Percentiles rank a stretch among this genome's conserved stretches.
Evolutionary conservation across 2,797 vertebrate genomes (phyloP).

Genomic region (Hydrophis major): DNA sequence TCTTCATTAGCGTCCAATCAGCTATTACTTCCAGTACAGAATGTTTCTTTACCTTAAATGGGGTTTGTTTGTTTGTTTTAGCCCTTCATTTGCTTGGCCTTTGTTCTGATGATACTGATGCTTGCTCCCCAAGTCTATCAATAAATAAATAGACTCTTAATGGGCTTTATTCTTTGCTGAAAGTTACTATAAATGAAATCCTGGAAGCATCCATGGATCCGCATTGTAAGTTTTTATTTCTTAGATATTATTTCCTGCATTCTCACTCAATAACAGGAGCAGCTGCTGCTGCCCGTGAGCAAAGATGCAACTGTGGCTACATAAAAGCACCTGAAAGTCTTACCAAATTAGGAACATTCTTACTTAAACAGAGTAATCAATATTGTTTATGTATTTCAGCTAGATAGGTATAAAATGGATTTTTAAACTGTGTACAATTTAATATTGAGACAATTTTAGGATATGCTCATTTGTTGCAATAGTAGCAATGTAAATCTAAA

Average conservation of each 20-base stretch:
- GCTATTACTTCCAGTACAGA: background rate
- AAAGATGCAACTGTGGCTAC: background rate
- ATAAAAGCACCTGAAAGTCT: background rate
- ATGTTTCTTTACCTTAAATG: background rate
- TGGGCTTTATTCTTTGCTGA: background rate
- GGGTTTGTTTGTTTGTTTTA: too few relatives aligned
- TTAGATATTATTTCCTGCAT: background rate
- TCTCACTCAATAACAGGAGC: background rate
- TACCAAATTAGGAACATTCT: background rate
- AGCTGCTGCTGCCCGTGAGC: background rate
- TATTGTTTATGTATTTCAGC: background rate
- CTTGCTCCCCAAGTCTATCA: background rate
- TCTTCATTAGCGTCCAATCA: background rate
- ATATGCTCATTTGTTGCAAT: background rate
- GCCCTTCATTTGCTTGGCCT: background rate
- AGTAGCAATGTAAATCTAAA: background rate
- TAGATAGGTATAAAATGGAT: background rate
- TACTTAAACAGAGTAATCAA: background rate
- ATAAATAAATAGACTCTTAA: background rate
- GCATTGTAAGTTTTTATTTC: background rate
- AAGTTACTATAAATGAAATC: background rate
- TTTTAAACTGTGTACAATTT: background rate
- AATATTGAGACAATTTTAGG: background rate
- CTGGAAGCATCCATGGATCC: background rate
- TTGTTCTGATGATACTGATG: background rate